Percentiles rank a stretch among this genome's conserved stretches.
Evolutionary conservation across 2,888 invertebrate genomes (phyloP).

Genomic region (Cryptus viduatorius): DNA sequence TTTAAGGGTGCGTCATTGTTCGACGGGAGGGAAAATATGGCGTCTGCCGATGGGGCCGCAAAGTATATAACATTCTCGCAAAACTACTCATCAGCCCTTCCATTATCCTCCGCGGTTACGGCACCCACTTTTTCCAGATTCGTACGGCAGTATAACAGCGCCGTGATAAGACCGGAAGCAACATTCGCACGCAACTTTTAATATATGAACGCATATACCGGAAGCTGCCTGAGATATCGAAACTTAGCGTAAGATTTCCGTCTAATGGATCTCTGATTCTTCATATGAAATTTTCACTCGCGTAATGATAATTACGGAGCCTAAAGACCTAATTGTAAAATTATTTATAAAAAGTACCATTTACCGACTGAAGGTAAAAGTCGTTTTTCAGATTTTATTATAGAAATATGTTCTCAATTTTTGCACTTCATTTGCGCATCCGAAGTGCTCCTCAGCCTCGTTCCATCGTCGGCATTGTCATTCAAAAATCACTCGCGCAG

Average conservation of each 20-base stretch:
- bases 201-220: background rate
- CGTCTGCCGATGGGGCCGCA: slow-evolving; percentile 41
- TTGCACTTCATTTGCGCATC: background rate
- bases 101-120: slow-evolving; percentile 12
- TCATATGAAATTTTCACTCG: too few species aligned
- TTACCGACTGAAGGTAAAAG: too few species aligned
- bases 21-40: slow-evolving; percentile 69
- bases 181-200: background rate
- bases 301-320: too few species aligned
- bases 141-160: background rate
- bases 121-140: slow-evolving; percentile 9
- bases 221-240: too few species aligned
- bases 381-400: background rate
- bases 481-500: slow-evolving; percentile 16
- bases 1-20: slow-evolving; percentile 76
- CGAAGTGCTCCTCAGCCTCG: background rate
- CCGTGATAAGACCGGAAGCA: background rate
- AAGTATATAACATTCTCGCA: slow-evolving; percentile 13
- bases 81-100: background rate
- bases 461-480: slow-evolving; percentile 9
- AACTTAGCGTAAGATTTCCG: too few species aligned
- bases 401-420: background rate
- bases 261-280: too few species aligned
- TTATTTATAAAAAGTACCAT: too few species aligned
- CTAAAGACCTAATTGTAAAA: too few species aligned